Percentiles rank a stretch among this genome's conserved stretches.
Evolutionary conservation across 2,888 invertebrate genomes (phyloP).

Genomic region (Agriotes lineatus): DNA sequence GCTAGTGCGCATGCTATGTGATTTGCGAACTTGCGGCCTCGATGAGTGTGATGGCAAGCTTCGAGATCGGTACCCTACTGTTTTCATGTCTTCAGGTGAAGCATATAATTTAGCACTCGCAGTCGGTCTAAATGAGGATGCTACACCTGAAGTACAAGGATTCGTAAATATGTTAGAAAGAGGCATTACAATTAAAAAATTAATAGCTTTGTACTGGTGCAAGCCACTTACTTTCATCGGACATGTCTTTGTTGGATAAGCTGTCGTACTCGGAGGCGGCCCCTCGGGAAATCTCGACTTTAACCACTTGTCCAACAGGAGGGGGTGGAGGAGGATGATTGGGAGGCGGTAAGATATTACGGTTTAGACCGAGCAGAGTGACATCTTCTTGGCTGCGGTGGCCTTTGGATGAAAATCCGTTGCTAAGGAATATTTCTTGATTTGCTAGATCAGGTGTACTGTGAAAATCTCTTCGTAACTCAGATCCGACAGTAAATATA

Average conservation of each 20-base stretch:
- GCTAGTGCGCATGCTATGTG: conserved; percentile 72
- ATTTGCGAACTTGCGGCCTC: conserved; percentile 72
- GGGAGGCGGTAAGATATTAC: conserved; percentile 75
- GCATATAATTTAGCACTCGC: conserved; percentile 90
- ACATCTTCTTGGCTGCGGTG: conserved; percentile 82
- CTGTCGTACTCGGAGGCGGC: conserved; percentile 59
- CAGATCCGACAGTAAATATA: conserved; percentile 64
- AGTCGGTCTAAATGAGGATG: conserved; percentile 91
- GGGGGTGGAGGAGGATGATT: conserved; percentile 86
- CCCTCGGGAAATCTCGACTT: conserved; percentile 71
- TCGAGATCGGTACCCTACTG: conserved; percentile 75
- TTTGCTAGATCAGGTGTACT: conserved; percentile 88
- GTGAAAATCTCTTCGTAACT: conserved; percentile 85
- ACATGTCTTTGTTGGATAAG: conserved; percentile 56
- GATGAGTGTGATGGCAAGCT: conserved; percentile 70
- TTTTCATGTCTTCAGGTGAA: conserved; percentile 86
- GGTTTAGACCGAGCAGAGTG: conserved; percentile 59
- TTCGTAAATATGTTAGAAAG: conserved; percentile 49
- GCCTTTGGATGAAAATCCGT: conserved; percentile 62
- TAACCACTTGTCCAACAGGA: conserved; percentile 75
- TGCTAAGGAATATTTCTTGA: conserved; percentile 57
- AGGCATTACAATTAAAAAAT: neutral
- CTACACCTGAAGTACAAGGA: conserved; percentile 67
- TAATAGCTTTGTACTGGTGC: too few relatives aligned
- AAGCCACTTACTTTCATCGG: conserved; percentile 57